Percentiles rank a stretch among this genome's conserved stretches.
These are phyloP conservation scores for Zophobas morio DNA, from an alignment of 1,140 invertebrate genomes.

Conservation along the genomic window DNA sequence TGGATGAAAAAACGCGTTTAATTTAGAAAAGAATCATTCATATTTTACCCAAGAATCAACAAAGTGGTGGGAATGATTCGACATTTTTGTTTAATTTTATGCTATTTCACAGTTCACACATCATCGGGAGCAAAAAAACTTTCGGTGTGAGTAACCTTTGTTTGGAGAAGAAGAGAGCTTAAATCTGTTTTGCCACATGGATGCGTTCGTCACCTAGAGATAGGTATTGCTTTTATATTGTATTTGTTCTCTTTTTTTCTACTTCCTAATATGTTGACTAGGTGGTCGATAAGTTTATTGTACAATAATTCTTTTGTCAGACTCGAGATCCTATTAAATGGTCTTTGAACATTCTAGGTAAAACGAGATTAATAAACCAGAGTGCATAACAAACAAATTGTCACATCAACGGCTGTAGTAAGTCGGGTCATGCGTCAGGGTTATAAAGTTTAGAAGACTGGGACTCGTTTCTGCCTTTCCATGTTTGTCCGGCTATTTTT, in stretches of 20 bases:
- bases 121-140: slow-evolving; percentile 43
- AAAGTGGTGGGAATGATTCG: slow-evolving; percentile 48
- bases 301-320: slow-evolving; percentile 1
- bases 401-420: slow-evolving; percentile 48
- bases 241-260: slow-evolving; percentile 9
- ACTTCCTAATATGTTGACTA: not conserved
- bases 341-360: not conserved
- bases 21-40: slow-evolving; percentile 51
- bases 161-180: slow-evolving; percentile 32
- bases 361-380: slow-evolving; percentile 45
- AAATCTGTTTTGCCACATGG: slow-evolving; percentile 8
- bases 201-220: slow-evolving; percentile 13
- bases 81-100: slow-evolving; percentile 57
- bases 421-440: slow-evolving; percentile 52
- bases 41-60: slow-evolving; percentile 51
- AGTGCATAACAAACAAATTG: slow-evolving; percentile 51
- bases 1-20: slow-evolving; percentile 41
- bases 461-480: slow-evolving; percentile 49
- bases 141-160: slow-evolving; percentile 43
- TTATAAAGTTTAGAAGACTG: slow-evolving; percentile 53
- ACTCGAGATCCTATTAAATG: not conserved
- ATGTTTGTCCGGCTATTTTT: slow-evolving; percentile 56
- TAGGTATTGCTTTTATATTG: not conserved
- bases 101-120: slow-evolving; percentile 60
- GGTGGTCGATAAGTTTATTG: slow-evolving; percentile 12